Percentiles rank a stretch among this genome's conserved stretches.
Conservation (phyloP, 2,113 vertebrate genomes). For the Daphoenositta chrysoptera region DNA sequence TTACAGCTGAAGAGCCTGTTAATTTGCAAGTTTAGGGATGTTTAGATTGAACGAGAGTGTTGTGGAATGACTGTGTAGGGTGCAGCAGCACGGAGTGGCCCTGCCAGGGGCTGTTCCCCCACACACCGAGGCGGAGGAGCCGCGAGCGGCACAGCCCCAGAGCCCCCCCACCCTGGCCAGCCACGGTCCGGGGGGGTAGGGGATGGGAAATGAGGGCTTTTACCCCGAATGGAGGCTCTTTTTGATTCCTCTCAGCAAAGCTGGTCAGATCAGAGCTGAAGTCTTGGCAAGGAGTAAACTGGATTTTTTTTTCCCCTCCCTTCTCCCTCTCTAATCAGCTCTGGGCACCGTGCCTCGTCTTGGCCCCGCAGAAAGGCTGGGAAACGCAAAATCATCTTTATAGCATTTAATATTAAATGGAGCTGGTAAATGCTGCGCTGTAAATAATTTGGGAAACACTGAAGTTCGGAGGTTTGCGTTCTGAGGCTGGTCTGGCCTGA, state of each 20-base stretch:
- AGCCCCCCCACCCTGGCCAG: not conserved
- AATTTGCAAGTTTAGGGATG: conserved; percentile 53
- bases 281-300: conserved; percentile 20
- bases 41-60: conserved; percentile 45
- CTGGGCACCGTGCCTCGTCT: not conserved
- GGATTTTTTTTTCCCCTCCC: not conserved
- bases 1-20: conserved; percentile 58
- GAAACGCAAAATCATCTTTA: not conserved
- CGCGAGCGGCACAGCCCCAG: not conserved
- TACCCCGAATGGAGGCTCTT: not conserved
- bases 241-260: not conserved
- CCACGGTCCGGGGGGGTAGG: not conserved
- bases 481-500: not conserved
- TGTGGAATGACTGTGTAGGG: conserved; percentile 29
- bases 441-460: not conserved
- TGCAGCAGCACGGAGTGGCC: not conserved
- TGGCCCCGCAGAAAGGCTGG: not conserved
- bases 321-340: not conserved
- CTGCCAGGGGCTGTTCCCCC: not conserved
- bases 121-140: not conserved
- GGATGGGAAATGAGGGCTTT: not conserved
- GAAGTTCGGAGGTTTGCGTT: not conserved
- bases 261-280: not conserved
- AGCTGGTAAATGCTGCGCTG: not conserved
- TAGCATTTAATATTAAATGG: not conserved